Conservation (phyloP, 2,888 invertebrate species). For the Lepidocyrtinus sp. region DNA sequence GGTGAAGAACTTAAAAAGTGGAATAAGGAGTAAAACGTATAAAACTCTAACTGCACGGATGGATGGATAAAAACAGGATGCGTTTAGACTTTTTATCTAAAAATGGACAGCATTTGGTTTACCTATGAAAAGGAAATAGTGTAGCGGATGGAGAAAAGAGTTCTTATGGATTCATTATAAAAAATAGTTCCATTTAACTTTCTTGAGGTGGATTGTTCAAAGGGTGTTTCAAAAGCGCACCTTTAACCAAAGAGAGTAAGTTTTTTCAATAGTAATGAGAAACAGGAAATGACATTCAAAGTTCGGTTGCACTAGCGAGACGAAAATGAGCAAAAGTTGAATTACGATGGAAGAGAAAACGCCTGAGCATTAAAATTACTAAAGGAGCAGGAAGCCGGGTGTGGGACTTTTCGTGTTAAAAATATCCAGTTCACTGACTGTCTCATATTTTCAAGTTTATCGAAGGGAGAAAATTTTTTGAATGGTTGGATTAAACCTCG, state of each 20-base stretch:
- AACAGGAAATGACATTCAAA: slow-evolving; percentile 62
- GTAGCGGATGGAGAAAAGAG: slow-evolving; percentile 41
- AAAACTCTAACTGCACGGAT: slow-evolving; percentile 24
- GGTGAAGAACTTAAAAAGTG: slow-evolving; percentile 40
- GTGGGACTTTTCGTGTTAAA: slow-evolving; percentile 25
- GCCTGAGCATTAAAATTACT: not conserved
- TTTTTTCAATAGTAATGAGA: too few species aligned
- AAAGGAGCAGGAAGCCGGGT: slow-evolving; percentile 33
- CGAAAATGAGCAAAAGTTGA: slow-evolving; percentile 36
- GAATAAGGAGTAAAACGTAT: not conserved
- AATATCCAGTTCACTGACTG: slow-evolving; percentile 44
- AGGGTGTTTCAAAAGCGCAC: too few species aligned
- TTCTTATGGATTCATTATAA: slow-evolving; percentile 33
- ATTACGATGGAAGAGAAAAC: slow-evolving; percentile 23
- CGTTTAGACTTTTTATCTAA: slow-evolving; percentile 35
- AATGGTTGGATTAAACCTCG: too few species aligned
- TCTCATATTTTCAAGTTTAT: slow-evolving; percentile 4
- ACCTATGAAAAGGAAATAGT: too few species aligned
- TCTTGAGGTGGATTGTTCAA: too few species aligned
- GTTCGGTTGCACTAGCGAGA: too few species aligned
- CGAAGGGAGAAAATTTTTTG: too few species aligned
- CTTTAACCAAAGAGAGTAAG: too few species aligned
- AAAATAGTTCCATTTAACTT: slow-evolving; percentile 17
- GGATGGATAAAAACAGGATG: slow-evolving; percentile 47
- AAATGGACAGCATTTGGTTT: slow-evolving; percentile 45